Conservation (phyloP, 2,113 vertebrate genomes). For the Beaufortia kweichowensis region DNA sequence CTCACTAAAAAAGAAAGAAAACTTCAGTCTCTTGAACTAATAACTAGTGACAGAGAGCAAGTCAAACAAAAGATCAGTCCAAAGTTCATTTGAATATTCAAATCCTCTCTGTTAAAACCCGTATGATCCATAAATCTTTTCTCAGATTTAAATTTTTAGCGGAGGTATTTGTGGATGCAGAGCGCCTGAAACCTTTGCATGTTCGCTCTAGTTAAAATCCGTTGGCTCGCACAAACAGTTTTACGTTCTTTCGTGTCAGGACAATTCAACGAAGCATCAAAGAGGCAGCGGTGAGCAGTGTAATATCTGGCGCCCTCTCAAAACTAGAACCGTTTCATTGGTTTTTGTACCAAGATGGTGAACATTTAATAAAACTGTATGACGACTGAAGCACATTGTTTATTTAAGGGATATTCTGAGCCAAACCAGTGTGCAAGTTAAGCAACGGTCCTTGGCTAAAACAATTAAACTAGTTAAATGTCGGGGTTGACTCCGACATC, state of each 20-base stretch:
- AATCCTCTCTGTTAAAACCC: conserved; percentile 77
- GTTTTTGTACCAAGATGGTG: conserved; percentile 37
- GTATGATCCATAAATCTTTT: conserved; percentile 64
- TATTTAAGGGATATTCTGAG: conserved; percentile 40
- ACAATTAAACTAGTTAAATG: conserved; percentile 54
- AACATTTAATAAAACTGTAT: conserved; percentile 18
- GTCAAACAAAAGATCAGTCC: conserved; percentile 81
- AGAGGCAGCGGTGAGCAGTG: background rate
- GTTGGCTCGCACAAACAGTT: conserved; percentile 45
- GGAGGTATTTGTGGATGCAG: conserved; percentile 49
- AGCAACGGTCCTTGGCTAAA: conserved; percentile 57
- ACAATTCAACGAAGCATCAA: conserved; percentile 24
- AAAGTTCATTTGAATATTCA: conserved; percentile 81
- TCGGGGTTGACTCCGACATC: conserved; percentile 40
- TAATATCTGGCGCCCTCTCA: conserved; percentile 38
- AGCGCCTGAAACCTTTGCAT: conserved; percentile 1
- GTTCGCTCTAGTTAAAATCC: conserved; percentile 47
- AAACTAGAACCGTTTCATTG: conserved; percentile 32
- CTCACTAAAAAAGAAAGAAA: conserved; percentile 69
- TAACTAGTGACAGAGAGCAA: conserved; percentile 74
- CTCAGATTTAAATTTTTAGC: conserved; percentile 66
- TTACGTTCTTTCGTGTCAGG: conserved; percentile 23
- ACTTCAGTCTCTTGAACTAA: conserved; percentile 77
- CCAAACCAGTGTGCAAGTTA: conserved; percentile 50
- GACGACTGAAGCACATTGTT: conserved; percentile 33